These are phyloP conservation scores for Pituophis catenifer DNA, from an alignment of 2,113 vertebrate genomes.

Conservation along the genomic window DNA sequence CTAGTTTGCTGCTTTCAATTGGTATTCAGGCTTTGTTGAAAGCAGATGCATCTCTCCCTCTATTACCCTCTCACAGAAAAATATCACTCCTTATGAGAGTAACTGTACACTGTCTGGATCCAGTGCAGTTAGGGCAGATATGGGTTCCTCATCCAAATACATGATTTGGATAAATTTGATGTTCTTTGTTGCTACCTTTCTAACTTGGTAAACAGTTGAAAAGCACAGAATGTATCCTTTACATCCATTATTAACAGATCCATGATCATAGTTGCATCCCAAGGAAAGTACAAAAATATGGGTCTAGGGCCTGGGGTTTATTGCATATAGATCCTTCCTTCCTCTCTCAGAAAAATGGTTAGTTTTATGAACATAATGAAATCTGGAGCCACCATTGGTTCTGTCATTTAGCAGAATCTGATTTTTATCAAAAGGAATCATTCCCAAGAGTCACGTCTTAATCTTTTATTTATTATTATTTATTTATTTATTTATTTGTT, in stretches of 20 bases:
- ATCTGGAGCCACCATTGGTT: background rate
- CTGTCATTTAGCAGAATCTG: background rate
- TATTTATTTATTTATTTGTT: too few relatives aligned
- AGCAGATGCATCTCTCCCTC: background rate
- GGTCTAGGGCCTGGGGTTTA: background rate
- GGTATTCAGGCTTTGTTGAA: background rate
- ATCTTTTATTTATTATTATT: too few relatives aligned
- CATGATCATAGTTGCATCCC: background rate
- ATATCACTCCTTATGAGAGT: background rate
- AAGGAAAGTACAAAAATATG: background rate
- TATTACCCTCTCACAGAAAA: background rate
- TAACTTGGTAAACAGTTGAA: background rate
- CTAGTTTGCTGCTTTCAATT: background rate
- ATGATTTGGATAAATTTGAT: background rate
- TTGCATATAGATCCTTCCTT: background rate
- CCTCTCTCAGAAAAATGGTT: background rate
- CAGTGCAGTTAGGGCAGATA: background rate
- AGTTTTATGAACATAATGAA: background rate
- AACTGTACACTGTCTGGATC: too few relatives aligned
- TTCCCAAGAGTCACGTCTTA: background rate
- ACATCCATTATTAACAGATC: background rate
- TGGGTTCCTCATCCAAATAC: background rate
- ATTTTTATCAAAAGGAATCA: background rate
- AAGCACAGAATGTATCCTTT: background rate
- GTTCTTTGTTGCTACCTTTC: background rate